Evolutionary conservation across 2,797 vertebrate genomes (phyloP).

Genomic region (Pogonophryne albipinna): DNA sequence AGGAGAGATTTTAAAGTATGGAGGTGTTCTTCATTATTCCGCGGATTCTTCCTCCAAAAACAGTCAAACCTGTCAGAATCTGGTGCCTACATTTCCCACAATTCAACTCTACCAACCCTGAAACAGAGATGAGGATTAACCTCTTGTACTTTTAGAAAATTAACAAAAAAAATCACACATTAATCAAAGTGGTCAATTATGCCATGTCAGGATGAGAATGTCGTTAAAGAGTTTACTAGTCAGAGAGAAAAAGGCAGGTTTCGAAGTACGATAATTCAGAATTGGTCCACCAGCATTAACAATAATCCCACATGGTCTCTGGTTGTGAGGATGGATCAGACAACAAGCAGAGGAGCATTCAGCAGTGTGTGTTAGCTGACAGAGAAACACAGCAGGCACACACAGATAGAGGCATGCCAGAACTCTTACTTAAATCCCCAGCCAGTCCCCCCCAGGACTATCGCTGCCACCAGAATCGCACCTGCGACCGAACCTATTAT

Average conservation of each 20-base stretch:
- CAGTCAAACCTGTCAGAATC: not conserved
- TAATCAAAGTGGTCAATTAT: not conserved
- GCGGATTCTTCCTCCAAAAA: not conserved
- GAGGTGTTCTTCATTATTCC: not conserved
- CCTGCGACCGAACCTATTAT: conserved; percentile 98
- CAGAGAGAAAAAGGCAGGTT: not conserved
- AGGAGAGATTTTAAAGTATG: not conserved
- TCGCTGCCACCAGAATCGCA: conserved; percentile 95
- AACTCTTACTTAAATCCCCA: conserved; percentile 99
- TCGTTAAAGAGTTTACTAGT: not conserved
- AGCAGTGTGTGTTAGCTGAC: conserved; percentile 60
- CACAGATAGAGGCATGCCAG: conserved; percentile 64
- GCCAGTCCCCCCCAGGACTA: conserved; percentile 97
- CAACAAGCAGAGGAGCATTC: conserved; percentile 48
- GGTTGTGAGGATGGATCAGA: conserved; percentile 39
- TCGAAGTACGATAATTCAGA: not conserved
- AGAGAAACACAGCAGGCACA: conserved; percentile 59
- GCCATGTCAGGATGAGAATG: conserved; percentile 3
- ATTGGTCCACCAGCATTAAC: not conserved
- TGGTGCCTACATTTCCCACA: not conserved
- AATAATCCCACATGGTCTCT: conserved; percentile 20
- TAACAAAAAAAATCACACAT: not conserved
- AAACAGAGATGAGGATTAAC: not conserved
- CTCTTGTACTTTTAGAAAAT: too few species aligned
- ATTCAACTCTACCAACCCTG: not conserved